Conservation (phyloP, 1,140 invertebrate genomes). For the Pseudomyrmex sp. region DNA sequence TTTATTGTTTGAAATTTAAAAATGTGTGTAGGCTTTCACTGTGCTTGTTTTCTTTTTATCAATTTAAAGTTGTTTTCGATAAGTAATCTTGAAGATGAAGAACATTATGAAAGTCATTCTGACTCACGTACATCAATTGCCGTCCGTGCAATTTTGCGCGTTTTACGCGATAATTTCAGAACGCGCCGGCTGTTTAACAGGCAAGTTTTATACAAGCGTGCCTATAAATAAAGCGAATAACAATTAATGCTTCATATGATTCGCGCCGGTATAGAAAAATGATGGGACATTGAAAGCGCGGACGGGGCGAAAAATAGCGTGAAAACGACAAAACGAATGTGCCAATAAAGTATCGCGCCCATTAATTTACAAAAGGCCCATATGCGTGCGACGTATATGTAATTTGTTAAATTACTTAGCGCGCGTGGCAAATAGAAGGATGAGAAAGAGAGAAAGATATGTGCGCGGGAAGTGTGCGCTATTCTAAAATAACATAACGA, state of each 20-base stretch:
- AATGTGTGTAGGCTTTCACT: neutral
- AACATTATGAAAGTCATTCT: slow-evolving; percentile 2
- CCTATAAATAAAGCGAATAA: slow-evolving; percentile 49
- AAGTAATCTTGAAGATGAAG: neutral
- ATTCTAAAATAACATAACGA: slow-evolving; percentile 21
- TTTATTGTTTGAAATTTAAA: too few species aligned
- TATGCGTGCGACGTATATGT: neutral
- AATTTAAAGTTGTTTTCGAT: neutral
- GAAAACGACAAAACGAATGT: slow-evolving; percentile 50
- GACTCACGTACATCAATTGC: neutral
- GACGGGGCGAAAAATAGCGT: slow-evolving; percentile 32
- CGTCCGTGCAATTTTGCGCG: neutral
- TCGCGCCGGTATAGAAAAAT: slow-evolving; percentile 32
- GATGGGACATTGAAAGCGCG: neutral
- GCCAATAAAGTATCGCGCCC: slow-evolving; percentile 42
- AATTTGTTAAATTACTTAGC: slow-evolving; percentile 51
- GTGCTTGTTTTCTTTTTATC: neutral
- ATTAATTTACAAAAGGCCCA: slow-evolving; percentile 36
- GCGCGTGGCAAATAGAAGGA: neutral
- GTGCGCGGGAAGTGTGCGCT: neutral
- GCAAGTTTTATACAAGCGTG: slow-evolving; percentile 26
- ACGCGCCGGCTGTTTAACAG: neutral
- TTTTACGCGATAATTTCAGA: slow-evolving; percentile 36
- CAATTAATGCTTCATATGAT: slow-evolving; percentile 54
- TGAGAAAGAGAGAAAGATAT: neutral